Base-by-base conservation (phyloP, 2,888 invertebrate species). In the Apotomis betuletana region DNA sequence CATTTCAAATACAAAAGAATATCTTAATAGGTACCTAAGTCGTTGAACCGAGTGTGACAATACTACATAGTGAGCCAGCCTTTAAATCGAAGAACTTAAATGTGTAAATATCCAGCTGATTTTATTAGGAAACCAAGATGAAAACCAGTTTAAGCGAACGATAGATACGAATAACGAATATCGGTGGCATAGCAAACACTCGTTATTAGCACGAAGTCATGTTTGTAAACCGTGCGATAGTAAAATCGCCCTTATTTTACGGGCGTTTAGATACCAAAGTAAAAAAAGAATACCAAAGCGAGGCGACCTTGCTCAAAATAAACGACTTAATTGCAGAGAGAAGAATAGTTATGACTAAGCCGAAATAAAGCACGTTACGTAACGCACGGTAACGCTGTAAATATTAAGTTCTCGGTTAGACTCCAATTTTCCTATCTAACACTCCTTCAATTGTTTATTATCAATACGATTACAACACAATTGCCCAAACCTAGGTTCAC, bases 221-320 rank as follows among this genome's bases (percentile, higher is more conserved):
- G 54, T 15, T 44, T 55, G 41, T 54, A 27, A 65, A 65, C 27
- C 44, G n/a, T 44, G n/a, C 46, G 8, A 6, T 57, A n/a, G 27
- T 13, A 64, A 55, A 64, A 12, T 55, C 15, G 5, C 8, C 12
- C 12, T 54, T 64, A 64, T 41, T 44, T 12, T n/a, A 36, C 9
- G n/a, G 27, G 46, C 2, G 15, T 57, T 65, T 27, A 65, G 64
- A 55, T 41, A 6, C 12, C 9, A 27, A 27, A 27, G 3, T 12
- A n/a, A 64, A 27, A 41, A 15, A 67, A 63, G 38, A 62, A 67
- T 71, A 67, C 36, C 67, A 67, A 46, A 60, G 58, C 59, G 63
- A 51, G 69, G 69, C 59, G 58, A 65, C 65, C 65, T 65, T 65
- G 65, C 57, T 46, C 55, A 65, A 65, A 65, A 65, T 65, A 65